Evolutionary conservation across 2,113 vertebrate species (phyloP).

Genomic region (Siniperca knerii): DNA sequence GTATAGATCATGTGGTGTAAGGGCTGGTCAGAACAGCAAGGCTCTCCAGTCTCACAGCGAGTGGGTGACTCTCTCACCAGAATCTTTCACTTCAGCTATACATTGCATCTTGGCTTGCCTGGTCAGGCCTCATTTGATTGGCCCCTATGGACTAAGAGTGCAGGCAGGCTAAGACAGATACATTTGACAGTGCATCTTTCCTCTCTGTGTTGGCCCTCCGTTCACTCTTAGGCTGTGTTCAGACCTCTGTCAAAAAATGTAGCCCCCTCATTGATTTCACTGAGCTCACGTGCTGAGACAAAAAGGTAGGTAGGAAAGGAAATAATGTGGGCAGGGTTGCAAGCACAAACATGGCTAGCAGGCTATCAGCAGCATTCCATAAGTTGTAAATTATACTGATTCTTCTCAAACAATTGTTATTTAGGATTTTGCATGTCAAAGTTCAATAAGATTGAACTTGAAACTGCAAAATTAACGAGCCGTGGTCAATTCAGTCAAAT

Average conservation of each 20-base stretch:
- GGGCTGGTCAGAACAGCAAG: constrained; percentile 26
- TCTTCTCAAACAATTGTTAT: neutral
- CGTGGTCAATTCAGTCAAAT: neutral
- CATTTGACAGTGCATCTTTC: neutral
- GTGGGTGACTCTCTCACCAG: neutral
- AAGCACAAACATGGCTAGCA: neutral
- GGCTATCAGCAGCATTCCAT: neutral
- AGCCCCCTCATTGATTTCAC: neutral
- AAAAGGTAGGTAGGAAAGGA: neutral
- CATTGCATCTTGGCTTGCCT: constrained; percentile 7
- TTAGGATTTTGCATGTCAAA: neutral
- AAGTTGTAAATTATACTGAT: neutral
- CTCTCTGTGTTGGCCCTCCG: neutral
- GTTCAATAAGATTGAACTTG: neutral
- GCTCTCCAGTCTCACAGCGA: constrained; percentile 14
- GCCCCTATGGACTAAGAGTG: neutral
- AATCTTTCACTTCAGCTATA: constrained; percentile 12
- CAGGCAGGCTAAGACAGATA: neutral
- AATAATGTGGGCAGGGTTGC: neutral
- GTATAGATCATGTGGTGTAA: neutral
- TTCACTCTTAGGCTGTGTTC: neutral
- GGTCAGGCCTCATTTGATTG: constrained; percentile 9
- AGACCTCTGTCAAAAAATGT: neutral
- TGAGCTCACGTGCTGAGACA: neutral
- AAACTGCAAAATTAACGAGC: neutral